Evolutionary conservation across 2,797 vertebrate genomes (phyloP).

Genomic region (Hippocampus kuda): DNA sequence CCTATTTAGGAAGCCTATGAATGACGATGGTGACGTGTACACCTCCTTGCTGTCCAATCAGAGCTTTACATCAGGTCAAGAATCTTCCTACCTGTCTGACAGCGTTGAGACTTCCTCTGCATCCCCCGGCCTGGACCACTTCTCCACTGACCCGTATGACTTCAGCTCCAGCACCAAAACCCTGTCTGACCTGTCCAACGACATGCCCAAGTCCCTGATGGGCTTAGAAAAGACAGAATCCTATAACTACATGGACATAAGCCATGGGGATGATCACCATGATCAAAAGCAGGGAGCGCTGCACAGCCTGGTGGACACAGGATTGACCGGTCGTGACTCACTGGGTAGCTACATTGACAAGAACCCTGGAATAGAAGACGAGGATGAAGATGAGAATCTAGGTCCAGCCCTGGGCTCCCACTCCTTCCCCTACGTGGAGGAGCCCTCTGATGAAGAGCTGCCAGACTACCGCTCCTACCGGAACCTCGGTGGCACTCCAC

Average conservation of each 20-base stretch:
- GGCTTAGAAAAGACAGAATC: slow-evolving; percentile 79
- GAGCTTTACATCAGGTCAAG: slow-evolving; percentile 62
- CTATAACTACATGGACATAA: slow-evolving; percentile 96
- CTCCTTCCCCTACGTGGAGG: slow-evolving; percentile 75
- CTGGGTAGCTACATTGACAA: slow-evolving; percentile 66
- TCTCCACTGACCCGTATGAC: slow-evolving; percentile 71
- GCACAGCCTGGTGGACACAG: slow-evolving; percentile 46
- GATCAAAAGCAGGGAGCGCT: slow-evolving; percentile 57
- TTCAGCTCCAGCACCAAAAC: slow-evolving; percentile 82
- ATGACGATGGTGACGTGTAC: slow-evolving; percentile 77
- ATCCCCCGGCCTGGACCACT: slow-evolving; percentile 63
- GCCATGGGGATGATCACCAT: slow-evolving; percentile 70
- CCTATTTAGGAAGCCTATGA: slow-evolving; percentile 64
- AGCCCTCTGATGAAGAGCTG: slow-evolving; percentile 71
- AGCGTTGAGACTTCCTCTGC: slow-evolving; percentile 61
- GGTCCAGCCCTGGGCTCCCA: slow-evolving; percentile 70
- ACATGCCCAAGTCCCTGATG: slow-evolving; percentile 73
- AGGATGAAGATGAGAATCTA: slow-evolving; percentile 60
- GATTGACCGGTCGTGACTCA: slow-evolving; percentile 41
- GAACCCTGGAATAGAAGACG: slow-evolving; percentile 39
- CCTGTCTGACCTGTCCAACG: slow-evolving; percentile 73
- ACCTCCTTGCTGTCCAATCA: slow-evolving; percentile 84
- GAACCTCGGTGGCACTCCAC: slow-evolving; percentile 62
- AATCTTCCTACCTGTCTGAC: slow-evolving; percentile 77
- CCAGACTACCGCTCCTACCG: slow-evolving; percentile 67